Base-by-base conservation (phyloP, 2,113 vertebrate species). In the Eulemur macaco region DNA sequence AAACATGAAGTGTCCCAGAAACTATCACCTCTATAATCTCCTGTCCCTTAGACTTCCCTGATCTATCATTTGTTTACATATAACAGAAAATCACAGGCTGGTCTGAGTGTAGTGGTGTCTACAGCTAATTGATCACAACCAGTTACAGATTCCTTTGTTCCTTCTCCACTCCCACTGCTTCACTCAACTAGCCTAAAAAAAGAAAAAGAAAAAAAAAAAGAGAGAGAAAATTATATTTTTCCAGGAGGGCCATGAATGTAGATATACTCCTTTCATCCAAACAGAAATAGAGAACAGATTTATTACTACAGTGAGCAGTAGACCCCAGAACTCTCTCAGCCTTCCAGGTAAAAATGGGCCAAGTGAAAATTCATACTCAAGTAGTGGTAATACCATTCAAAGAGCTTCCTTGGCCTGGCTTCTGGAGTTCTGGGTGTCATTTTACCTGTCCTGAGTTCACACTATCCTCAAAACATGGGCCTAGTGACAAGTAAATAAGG, bases 181-280 rank as follows among this genome's bases (percentile, higher is more conserved):
- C 54, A 56, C 54, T 56, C 6, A 18, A 56, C 54, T 56, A 56
- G 54, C 54, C 54, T 56, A 20, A 56, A 20, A 56, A 56, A 18
- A 56, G 42, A 42, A 56, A 56, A 6, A 56, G 6, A 56, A 56
- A 56, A 56, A 20, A 56, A 56, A 7, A 20, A 5, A 18, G 54
- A 56, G 54, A 74, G n/a, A 78, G 81, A 87, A 94, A 96, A 96
- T 68, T 45, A 50, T 47, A 87, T 56, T 93, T 82, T 63, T 60
- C 63, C 42, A 45, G 54, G 68, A 87, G 37, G 15, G 4, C 17
- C 6, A 8, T 27, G 39, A 68, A 45, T 23, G 10, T 9, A 71
- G 88, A 77, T 25, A 50, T 0, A 23, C 8, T 74, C 60, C 47
- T 50, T 63, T 76, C 80, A 54, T 25, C 50, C 6, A 39, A 42